Evolutionary conservation across 2,113 vertebrate genomes (phyloP), one percentile per base, ranked within the genome.

Genomic region (Murina feae): DNA sequence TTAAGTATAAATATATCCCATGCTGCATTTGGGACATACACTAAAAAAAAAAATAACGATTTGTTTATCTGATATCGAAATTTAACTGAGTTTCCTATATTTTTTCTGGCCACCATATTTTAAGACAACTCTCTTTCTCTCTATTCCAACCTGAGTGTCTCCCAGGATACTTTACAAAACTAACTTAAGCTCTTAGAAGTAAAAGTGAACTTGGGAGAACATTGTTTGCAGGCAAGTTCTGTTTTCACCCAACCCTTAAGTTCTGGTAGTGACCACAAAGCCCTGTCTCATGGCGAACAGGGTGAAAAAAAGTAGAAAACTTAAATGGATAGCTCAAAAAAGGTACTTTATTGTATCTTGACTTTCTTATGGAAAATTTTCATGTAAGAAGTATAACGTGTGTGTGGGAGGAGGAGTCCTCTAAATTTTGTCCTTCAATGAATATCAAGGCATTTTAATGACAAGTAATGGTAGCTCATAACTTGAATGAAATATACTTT

Each of bases 401-500:
- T 21, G 1, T 60, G 30, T 20, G 7, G 21, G 1, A 4, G n/a
- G 42, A 30, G 6, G 39, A 39, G 47, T 84, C 20, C 30, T 93
- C 18, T 58, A 89, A 55, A 91, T 53, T 95, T 68, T 86, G 35
- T 86, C 65, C 39, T 79, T 91, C n/a, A 60, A 11, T 91, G 17
- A 7, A 51, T 30, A 88, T 28, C 6, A 87, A 30, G 55, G 10
- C 13, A 93, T 80, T 83, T 94, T 55, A 90, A 90, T 92, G 79
- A 89, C 12, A 71, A 76, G 21, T 92, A 76, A 87, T 35, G 12
- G 30, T 51, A 9, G 20, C 28, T 71, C 14, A 76, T 60, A 85
- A 71, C 39, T 79, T 85, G 37, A 95, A 83, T 55, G 92, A 96
- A 65, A 76, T 84, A 51, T 58, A 32, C 55, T 81, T 69, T 89